These are phyloP conservation scores for Brachypalpus laphriformis DNA, from an alignment of 2,888 invertebrate species.

Conservation along the genomic window DNA sequence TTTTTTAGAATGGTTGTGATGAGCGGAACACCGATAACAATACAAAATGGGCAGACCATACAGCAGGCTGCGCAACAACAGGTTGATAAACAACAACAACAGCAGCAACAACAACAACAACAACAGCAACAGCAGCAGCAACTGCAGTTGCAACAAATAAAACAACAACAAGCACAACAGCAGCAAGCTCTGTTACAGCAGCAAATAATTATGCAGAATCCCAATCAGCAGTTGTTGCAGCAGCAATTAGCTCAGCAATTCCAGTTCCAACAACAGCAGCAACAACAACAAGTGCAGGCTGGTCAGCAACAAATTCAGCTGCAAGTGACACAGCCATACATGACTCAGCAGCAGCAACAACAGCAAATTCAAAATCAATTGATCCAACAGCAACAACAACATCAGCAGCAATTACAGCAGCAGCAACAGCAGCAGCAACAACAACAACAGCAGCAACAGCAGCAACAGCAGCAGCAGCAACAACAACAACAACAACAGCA, in stretches of 20 bases:
- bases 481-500: slow-evolving; percentile 81
- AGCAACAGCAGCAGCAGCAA: slow-evolving; percentile 82
- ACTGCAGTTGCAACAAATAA: slow-evolving; percentile 77
- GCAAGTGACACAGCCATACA: slow-evolving; percentile 81
- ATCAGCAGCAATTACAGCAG: slow-evolving; percentile 77
- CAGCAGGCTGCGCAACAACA: slow-evolving; percentile 81
- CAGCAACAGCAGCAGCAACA: slow-evolving; percentile 76
- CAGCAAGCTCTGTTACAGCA: slow-evolving; percentile 80
- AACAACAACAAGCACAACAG: slow-evolving; percentile 79
- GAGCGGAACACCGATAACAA: slow-evolving; percentile 82
- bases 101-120: slow-evolving; percentile 77
- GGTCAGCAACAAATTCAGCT: slow-evolving; percentile 79
- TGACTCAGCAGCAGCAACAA: slow-evolving; percentile 84
- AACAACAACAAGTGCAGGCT: slow-evolving; percentile 79
- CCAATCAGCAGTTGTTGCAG: slow-evolving; percentile 77
- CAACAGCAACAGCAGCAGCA: slow-evolving; percentile 82
- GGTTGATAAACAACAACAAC: slow-evolving; percentile 81
- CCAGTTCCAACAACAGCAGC: slow-evolving; percentile 77
- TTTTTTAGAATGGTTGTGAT: slow-evolving; percentile 82
- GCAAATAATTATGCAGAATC: slow-evolving; percentile 78
- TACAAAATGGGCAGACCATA: slow-evolving; percentile 81
- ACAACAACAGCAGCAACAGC: slow-evolving; percentile 80
- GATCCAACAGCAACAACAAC: slow-evolving; percentile 80
- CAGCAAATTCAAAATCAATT: slow-evolving; percentile 83
- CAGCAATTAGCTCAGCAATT: slow-evolving; percentile 79